Percentiles rank a stretch among this genome's conserved stretches.
Conservation (phyloP, 1,140 invertebrate species). For the Sinella curviseta region DNA sequence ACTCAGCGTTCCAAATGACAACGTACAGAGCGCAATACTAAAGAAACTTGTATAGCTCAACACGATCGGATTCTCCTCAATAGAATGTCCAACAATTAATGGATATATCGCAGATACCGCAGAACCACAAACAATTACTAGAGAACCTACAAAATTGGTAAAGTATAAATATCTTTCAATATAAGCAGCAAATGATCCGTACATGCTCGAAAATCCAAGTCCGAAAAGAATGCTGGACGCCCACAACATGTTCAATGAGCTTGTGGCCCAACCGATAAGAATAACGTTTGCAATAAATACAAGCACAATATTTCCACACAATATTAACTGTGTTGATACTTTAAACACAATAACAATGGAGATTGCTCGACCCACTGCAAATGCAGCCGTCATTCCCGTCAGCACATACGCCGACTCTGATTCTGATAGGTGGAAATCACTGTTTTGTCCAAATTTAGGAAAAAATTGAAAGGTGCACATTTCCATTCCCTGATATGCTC, state of each 20-base stretch:
- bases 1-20: conserved; percentile 4
- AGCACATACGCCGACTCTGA: conserved; percentile 15
- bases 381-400: conserved; percentile 29
- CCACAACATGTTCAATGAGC: conserved; percentile 12
- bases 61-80: conserved; percentile 27
- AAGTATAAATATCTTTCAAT: conserved; percentile 32
- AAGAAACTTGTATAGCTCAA: conserved; percentile 28
- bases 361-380: conserved; percentile 20
- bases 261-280: neutral
- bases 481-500: conserved; percentile 27
- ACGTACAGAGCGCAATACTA: neutral
- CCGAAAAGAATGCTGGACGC: conserved; percentile 2
- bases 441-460: conserved; percentile 32
- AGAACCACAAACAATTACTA: conserved; percentile 20
- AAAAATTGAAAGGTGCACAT: conserved; percentile 36
- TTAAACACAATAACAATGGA: conserved; percentile 28
- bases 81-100: conserved; percentile 22
- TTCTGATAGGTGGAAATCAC: conserved; percentile 28
- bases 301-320: conserved; percentile 8
- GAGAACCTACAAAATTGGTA: conserved; percentile 29
- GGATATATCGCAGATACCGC: conserved; percentile 30
- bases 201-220: conserved; percentile 36
- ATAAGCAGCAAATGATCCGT: conserved; percentile 28
- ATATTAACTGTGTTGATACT: neutral
- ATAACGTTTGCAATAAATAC: conserved; percentile 24